These are phyloP conservation scores for Rhagium mordax DNA, from an alignment of 2,888 invertebrate genomes.

Conservation along the genomic window DNA sequence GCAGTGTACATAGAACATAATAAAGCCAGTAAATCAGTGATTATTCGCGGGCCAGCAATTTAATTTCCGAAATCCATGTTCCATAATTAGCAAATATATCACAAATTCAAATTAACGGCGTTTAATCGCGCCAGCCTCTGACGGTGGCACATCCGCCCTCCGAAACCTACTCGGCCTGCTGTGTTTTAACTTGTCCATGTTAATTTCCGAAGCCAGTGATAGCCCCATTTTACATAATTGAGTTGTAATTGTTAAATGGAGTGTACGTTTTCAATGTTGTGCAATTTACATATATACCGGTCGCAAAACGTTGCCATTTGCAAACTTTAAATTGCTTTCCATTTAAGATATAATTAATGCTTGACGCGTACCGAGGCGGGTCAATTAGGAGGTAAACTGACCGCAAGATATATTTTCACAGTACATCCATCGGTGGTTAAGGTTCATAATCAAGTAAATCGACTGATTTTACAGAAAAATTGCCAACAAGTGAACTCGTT, in stretches of 20 bases:
- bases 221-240: constrained; percentile 69
- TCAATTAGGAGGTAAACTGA: neutral
- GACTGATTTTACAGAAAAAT: too few species aligned
- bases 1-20: constrained; percentile 44
- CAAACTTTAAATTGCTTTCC: constrained; percentile 59
- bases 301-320: constrained; percentile 56
- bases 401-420: neutral
- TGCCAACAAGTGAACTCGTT: too few species aligned
- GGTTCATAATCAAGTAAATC: too few species aligned
- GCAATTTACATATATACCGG: constrained; percentile 68
- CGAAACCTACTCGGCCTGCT: constrained; percentile 55
- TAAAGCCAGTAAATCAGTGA: constrained; percentile 61
- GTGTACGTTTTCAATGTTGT: constrained; percentile 68
- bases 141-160: constrained; percentile 60
- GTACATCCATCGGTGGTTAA: too few species aligned
- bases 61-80: constrained; percentile 67
- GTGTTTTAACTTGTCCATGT: constrained; percentile 68
- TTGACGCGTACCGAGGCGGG: constrained; percentile 30
- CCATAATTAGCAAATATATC: constrained; percentile 69
- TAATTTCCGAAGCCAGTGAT: constrained; percentile 70
- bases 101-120: constrained; percentile 67
- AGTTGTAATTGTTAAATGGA: constrained; percentile 71
- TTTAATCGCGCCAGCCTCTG: constrained; percentile 59
- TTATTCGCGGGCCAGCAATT: constrained; percentile 61
- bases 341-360: constrained; percentile 60